Percentiles rank a stretch among this genome's conserved stretches.
These are phyloP conservation scores for Platyscapa corneri DNA, from an alignment of 1,140 invertebrate genomes.

Conservation along the genomic window DNA sequence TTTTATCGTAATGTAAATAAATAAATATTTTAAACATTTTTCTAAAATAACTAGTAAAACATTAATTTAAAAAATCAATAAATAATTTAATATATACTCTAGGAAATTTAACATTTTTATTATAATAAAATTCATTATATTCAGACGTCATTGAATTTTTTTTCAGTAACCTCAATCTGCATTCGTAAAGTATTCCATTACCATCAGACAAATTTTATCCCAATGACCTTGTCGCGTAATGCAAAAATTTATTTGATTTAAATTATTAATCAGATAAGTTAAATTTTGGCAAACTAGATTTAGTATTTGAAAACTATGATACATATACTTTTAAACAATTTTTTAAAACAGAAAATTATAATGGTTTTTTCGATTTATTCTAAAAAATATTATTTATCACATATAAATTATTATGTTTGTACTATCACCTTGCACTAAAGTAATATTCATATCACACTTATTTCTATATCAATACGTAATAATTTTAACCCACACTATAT, in stretches of 20 bases:
- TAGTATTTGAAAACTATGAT: background rate
- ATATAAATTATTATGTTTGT: background rate
- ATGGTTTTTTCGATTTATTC: background rate
- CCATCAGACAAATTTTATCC: background rate
- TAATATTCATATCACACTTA: background rate
- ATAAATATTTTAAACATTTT: no score
- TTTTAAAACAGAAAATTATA: background rate
- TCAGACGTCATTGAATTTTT: slow-evolving; percentile 1
- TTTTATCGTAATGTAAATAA: no score
- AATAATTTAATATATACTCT: no score
- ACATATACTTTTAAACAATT: background rate
- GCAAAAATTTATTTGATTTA: background rate
- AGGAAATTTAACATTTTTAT: background rate
- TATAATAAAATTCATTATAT: background rate
- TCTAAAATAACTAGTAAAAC: no score
- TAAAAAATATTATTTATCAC: no score
- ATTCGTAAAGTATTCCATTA: background rate
- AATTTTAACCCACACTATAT: background rate
- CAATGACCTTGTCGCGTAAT: background rate
- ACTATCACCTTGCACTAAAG: background rate
- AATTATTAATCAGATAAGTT: background rate
- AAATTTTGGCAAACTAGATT: background rate
- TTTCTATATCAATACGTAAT: background rate
- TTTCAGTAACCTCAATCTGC: background rate
- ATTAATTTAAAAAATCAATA: no score